Conservation (phyloP, 2,888 invertebrate genomes). For the Athrips mouffetella region DNA sequence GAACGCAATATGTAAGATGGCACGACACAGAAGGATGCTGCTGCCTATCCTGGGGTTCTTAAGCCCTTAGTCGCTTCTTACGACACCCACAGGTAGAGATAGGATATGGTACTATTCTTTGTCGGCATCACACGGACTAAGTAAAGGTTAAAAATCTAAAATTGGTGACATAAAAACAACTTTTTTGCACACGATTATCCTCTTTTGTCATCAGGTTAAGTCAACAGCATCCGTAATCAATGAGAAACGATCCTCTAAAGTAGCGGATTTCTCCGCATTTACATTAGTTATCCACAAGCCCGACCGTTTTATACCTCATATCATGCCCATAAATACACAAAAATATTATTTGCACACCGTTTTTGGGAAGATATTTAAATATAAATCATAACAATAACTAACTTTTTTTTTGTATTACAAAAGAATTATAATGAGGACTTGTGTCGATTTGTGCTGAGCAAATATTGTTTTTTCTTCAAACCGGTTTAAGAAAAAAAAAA, state of each 20-base stretch:
- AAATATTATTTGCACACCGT: slow-evolving; percentile 35
- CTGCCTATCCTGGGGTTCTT: too few species aligned
- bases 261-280: slow-evolving; percentile 61
- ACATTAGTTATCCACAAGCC: slow-evolving; percentile 48
- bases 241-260: slow-evolving; percentile 64
- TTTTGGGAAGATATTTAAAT: slow-evolving; percentile 22
- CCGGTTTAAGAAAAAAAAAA: not conserved
- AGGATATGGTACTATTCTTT: too few species aligned
- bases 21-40: too few species aligned
- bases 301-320: slow-evolving; percentile 40
- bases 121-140: too few species aligned
- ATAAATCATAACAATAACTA: not conserved
- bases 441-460: slow-evolving; percentile 5
- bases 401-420: slow-evolving; percentile 4
- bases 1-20: too few species aligned
- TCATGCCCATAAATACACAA: slow-evolving; percentile 39
- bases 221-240: slow-evolving; percentile 59
- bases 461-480: slow-evolving; percentile 3
- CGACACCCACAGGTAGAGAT: too few species aligned
- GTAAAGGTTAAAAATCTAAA: too few species aligned
- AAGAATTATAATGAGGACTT: not conserved
- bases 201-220: slow-evolving; percentile 43
- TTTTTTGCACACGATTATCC: slow-evolving; percentile 35
- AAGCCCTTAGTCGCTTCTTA: too few species aligned
- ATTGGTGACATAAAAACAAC: too few species aligned